phyloP scores from a whole-genome alignment of 2,797 vertebrate genomes.

The Ceryle rudis region DNA sequence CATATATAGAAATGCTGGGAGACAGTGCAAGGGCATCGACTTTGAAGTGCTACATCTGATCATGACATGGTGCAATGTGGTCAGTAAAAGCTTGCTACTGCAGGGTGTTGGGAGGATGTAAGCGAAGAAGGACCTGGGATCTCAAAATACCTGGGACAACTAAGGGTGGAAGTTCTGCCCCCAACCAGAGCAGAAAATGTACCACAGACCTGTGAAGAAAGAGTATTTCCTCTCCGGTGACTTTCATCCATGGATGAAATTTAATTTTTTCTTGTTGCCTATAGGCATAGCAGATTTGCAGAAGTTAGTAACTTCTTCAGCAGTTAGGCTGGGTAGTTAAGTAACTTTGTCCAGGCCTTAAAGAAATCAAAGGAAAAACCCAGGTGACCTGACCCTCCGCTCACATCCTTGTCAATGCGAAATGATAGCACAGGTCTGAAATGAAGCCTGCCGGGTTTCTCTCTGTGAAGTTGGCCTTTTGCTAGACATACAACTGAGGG shows the following conservation, averaged over 20 bases:
- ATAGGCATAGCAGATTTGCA: background rate
- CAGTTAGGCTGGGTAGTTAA: slow-evolving; percentile 22
- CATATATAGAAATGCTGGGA: background rate
- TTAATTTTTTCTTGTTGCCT: slow-evolving; percentile 20
- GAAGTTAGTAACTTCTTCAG: slow-evolving; percentile 43
- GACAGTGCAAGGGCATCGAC: fast-evolving
- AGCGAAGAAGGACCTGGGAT: background rate
- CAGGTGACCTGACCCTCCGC: slow-evolving; percentile 1
- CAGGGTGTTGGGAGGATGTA: fast-evolving
- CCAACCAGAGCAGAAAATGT: background rate
- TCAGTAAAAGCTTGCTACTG: background rate
- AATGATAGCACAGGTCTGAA: slow-evolving; percentile 45
- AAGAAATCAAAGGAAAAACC: slow-evolving; percentile 49
- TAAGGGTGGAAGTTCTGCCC: background rate
- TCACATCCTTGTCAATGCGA: slow-evolving; percentile 28
- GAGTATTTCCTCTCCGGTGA: background rate
- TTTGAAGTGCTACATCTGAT: background rate
- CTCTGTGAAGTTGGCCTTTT: slow-evolving; percentile 63
- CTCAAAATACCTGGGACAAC: background rate
- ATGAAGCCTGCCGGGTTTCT: slow-evolving; percentile 40
- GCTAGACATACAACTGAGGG: slow-evolving; percentile 19
- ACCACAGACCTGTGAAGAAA: background rate
- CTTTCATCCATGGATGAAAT: slow-evolving; percentile 7
- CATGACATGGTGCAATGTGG: fast-evolving
- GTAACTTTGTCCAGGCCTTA: slow-evolving; percentile 24